Conservation (phyloP, 37 sponge, comb jelly and placozoan genomes). For the Beroe ovata region DNA sequence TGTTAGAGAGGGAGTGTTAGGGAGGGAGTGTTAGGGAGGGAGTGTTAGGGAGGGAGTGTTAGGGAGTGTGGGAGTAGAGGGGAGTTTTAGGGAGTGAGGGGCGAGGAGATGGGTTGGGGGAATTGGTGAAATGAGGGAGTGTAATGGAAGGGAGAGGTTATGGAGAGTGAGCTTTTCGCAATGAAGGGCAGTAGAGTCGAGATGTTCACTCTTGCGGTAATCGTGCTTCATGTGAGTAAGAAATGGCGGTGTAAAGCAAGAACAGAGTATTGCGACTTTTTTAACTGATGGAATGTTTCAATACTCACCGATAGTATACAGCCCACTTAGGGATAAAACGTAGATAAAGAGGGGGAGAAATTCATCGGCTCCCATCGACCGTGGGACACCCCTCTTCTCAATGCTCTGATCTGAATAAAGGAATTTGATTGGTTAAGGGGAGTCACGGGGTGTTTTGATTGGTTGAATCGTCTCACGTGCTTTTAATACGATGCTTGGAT, state of each 20-base stretch:
- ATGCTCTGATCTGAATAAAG: conserved; percentile 23
- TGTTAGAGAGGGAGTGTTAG: background rate
- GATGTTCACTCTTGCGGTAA: no score
- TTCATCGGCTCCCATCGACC: conserved; percentile 58
- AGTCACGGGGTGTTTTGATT: background rate
- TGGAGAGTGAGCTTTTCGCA: no score
- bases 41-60: background rate
- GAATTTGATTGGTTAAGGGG: background rate
- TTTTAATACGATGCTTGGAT: background rate
- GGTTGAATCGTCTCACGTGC: background rate
- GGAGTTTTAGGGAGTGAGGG: background rate
- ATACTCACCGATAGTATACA: conserved; percentile 19
- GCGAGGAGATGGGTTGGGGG: background rate
- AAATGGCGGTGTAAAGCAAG: no score
- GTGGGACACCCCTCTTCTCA: conserved; percentile 24
- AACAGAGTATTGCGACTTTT: no score
- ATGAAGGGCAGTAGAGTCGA: no score
- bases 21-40: background rate
- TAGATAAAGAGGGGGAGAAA: conserved; percentile 65
- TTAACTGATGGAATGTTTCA: no score
- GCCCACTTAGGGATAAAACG: conserved; percentile 58
- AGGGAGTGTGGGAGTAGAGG: background rate
- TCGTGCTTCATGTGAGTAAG: no score
- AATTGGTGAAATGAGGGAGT: background rate
- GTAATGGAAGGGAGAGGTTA: background rate